These are phyloP conservation scores for Bugula neritina DNA, from an alignment of 2,888 invertebrate species.

Conservation along the genomic window DNA sequence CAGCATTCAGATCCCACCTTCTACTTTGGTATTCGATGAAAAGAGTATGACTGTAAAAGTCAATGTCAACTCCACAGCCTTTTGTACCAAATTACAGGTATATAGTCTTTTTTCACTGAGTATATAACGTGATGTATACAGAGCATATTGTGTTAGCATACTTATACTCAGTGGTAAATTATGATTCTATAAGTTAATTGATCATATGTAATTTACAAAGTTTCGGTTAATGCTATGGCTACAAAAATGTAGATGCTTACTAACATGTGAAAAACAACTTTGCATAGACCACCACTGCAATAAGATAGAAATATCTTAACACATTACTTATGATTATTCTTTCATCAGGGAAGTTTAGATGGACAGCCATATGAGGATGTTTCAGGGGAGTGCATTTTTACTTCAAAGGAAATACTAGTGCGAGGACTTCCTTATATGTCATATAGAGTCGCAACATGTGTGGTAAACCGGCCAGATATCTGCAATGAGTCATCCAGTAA, in stretches of 20 bases:
- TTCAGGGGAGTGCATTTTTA: neutral
- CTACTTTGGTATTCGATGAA: conserved; percentile 3
- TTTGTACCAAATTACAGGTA: conserved; percentile 14
- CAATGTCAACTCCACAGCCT: conserved; percentile 3
- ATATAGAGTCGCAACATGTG: conserved; percentile 8
- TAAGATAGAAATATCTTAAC: no score
- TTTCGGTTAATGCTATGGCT: no score
- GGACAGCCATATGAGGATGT: neutral
- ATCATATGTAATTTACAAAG: no score
- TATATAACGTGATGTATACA: no score
- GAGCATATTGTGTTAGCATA: no score
- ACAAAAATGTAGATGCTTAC: no score
- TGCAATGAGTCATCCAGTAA: conserved; percentile 1
- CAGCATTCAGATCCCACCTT: neutral
- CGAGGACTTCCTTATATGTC: neutral
- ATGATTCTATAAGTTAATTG: no score
- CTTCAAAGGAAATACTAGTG: neutral
- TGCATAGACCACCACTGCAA: no score
- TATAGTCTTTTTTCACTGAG: no score
- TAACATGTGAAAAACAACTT: no score
- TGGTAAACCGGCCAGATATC: neutral
- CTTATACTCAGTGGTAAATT: no score
- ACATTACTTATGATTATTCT: no score
- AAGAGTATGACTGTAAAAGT: neutral
- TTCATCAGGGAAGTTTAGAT: neutral